Base-by-base conservation (phyloP, 1,140 invertebrate genomes). In the Pachypeltis micranthus region DNA sequence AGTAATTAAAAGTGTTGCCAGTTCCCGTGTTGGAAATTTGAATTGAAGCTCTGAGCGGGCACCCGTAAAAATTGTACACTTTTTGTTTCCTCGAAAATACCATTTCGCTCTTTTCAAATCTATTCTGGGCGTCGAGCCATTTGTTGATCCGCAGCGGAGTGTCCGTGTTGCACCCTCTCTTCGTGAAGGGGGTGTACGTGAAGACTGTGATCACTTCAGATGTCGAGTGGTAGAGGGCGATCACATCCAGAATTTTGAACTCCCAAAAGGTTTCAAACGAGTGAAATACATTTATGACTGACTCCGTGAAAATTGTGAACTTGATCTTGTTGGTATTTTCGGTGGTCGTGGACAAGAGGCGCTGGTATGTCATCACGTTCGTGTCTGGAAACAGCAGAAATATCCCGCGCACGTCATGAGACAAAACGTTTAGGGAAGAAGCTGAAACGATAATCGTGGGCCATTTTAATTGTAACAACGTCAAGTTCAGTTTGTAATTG, bases 241-340 rank as follows among this genome's bases (percentile, higher is more conserved):
- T 62, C 4, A 67, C 69, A 62, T 70, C 68, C 27, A 69, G 57
- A 21, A 70, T 65, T 57, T 69, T 66, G 31, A 63, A 62, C 24
- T 34, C 55, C 69, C 69, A 70, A 44, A 69, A 69, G 7, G 63
- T 59, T 31, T 69, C 67, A 26, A 70, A 68, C 21, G 66, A 51
- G 26, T 47, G 26, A 21, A 59, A 47, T 14, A 67, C 57, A 2
- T 62, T 29, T 24, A 63, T 31, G 0, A 62, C 23, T 54, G 59
- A 63, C 59, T 60, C 29, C 25, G 66, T 58, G 55, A 29, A 51
- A 34, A 39, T 61, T 39, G 65, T n/a, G 63, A 59, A 67, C 24
- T 51, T 47, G 4, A 62, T 54, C 12, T 63, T 44, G n/a, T 62
- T 56, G 28, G 31, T 34, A 1, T 24, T 44, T 4, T n/a, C n/a